Evolutionary conservation across 2,888 invertebrate species (phyloP).

Genomic region (Tenthredo mesomela): DNA sequence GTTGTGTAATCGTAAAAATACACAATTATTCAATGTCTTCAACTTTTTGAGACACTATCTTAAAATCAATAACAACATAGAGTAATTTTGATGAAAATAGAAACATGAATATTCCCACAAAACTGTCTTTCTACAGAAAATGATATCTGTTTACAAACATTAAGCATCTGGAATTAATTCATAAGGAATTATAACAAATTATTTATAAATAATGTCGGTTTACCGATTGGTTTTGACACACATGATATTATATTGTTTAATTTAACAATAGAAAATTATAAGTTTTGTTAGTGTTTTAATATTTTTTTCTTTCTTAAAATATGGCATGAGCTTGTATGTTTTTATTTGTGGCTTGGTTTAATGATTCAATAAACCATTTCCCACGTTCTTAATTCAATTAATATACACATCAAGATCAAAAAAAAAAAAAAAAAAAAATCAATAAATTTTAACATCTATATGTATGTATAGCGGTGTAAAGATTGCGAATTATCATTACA

Average conservation of each 20-base stretch:
- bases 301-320: not conserved
- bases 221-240: not conserved
- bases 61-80: not conserved
- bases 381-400: not conserved
- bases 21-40: not conserved
- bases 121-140: not conserved
- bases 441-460: not conserved
- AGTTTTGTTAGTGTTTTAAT: not conserved
- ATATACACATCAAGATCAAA: not conserved
- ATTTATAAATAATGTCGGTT: slow-evolving; percentile 10
- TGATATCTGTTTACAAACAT: not conserved
- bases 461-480: slow-evolving; percentile 10
- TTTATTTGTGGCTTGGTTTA: slow-evolving; percentile 18
- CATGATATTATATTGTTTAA: not conserved
- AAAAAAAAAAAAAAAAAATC: not conserved
- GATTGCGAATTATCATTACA: slow-evolving; percentile 13
- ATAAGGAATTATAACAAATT: not conserved
- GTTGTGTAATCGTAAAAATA: not conserved
- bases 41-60: not conserved
- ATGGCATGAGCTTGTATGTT: slow-evolving; percentile 20
- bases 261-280: slow-evolving; percentile 9
- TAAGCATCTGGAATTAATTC: not conserved
- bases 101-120: not conserved
- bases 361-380: slow-evolving; percentile 6
- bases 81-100: not conserved